Conservation (phyloP, 2,888 invertebrate species). For the Caenorhabditis imperialis region DNA sequence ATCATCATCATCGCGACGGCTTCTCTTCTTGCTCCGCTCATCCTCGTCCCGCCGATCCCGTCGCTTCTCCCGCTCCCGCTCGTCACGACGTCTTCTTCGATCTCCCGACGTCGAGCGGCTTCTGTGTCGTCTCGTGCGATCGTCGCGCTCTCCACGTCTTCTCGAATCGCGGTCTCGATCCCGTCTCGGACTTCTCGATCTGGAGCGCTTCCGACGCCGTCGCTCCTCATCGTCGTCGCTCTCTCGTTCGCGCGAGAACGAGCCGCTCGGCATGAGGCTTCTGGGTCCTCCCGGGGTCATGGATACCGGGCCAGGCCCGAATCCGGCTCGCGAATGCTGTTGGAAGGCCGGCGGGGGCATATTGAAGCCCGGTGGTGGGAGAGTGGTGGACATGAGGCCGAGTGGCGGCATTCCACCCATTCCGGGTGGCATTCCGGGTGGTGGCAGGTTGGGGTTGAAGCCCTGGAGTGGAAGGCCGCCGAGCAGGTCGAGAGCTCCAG, state of each 20-base stretch:
- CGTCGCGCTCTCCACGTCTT: conserved; percentile 26
- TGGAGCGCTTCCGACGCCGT: conserved; percentile 35
- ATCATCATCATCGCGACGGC: conserved; percentile 39
- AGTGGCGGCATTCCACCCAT: conserved; percentile 32
- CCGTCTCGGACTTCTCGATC: conserved; percentile 42
- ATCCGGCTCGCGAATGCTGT: conserved; percentile 45
- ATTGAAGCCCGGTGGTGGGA: conserved; percentile 44
- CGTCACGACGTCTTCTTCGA: conserved; percentile 46
- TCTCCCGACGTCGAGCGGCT: conserved; percentile 49
- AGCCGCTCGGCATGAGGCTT: neutral
- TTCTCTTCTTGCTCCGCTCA: conserved; percentile 42
- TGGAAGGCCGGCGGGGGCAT: conserved; percentile 41
- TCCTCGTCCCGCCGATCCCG: conserved; percentile 48
- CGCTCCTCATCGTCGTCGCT: conserved; percentile 43
- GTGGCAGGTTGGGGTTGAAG: conserved; percentile 62
- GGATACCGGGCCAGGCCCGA: conserved; percentile 16
- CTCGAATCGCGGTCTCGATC: conserved; percentile 36
- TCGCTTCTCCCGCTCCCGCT: conserved; percentile 50
- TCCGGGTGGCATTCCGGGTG: conserved; percentile 57
- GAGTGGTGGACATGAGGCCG: conserved; percentile 33
- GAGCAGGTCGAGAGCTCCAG: conserved; percentile 34
- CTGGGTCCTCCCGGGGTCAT: neutral
- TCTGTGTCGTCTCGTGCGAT: conserved; percentile 37
- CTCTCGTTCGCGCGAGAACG: neutral
- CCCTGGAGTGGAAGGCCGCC: conserved; percentile 4